A percentile compares a stretch with the other conserved stretches of the same genome.
Evolutionary conservation across 2,113 vertebrate genomes (phyloP).

Genomic region (Lepus europaeus): DNA sequence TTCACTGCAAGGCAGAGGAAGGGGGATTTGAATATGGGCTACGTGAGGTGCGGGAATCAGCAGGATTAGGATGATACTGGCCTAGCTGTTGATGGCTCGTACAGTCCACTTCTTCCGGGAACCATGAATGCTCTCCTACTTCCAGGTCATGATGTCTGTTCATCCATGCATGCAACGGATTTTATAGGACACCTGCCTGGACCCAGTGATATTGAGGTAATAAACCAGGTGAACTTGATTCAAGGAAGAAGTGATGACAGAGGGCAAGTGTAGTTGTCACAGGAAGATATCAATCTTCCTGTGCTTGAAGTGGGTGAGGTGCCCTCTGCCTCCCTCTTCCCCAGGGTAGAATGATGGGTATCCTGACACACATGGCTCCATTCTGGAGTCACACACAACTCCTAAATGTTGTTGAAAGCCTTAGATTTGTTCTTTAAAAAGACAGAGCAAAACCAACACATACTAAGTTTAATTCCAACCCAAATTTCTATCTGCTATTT

Average conservation of each 20-base stretch:
- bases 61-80: not conserved
- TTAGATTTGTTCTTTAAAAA: not conserved
- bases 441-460: not conserved
- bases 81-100: not conserved
- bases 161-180: not conserved
- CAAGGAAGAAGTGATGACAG: not conserved
- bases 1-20: not conserved
- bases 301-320: not conserved
- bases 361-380: not conserved
- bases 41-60: not conserved
- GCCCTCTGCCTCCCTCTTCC: too few relatives aligned
- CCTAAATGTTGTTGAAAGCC: not conserved
- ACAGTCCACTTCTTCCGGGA: not conserved
- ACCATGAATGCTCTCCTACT: fast-evolving
- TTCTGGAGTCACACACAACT: not conserved
- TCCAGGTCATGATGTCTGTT: too few relatives aligned
- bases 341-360: too few relatives aligned
- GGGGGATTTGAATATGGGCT: not conserved
- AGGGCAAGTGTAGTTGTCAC: not conserved
- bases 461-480: not conserved
- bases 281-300: not conserved
- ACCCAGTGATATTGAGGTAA: not conserved
- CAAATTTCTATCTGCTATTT: not conserved
- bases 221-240: not conserved
- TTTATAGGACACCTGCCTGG: not conserved